A percentile compares a stretch with the other conserved stretches of the same genome.
Evolutionary conservation across 37 sponge, comb jelly and placozoan species (phyloP).

Genomic region (Diacarnus erythraeanus): DNA sequence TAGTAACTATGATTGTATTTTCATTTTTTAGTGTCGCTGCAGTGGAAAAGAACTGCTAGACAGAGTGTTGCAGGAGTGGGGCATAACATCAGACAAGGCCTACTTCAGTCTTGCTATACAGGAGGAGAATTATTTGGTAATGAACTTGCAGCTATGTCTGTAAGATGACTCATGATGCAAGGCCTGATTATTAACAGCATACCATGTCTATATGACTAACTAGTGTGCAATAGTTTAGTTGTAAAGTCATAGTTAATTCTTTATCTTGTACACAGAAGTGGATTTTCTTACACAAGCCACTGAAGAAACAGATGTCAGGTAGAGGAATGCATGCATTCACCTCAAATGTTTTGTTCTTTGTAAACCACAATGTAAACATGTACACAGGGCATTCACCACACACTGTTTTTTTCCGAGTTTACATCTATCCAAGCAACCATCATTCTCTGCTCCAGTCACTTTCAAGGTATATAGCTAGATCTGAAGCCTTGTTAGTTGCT

Average conservation of each 20-base stretch:
- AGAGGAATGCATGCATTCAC: not conserved
- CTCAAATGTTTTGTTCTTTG: not conserved
- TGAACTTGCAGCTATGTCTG: not conserved
- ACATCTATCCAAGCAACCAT: conserved; percentile 40
- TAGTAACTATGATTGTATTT: not conserved
- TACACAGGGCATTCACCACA: conserved; percentile 37
- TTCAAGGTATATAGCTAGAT: conserved; percentile 33
- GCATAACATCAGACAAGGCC: conserved; percentile 19
- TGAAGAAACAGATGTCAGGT: conserved; percentile 70
- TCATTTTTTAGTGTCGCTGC: not conserved
- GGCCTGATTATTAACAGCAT: not conserved
- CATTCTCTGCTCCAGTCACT: conserved; percentile 16
- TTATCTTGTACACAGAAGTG: conserved; percentile 36
- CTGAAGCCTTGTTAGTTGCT: too few relatives aligned
- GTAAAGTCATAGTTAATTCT: not conserved
- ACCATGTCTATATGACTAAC: too few relatives aligned
- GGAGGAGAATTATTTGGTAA: conserved; percentile 14
- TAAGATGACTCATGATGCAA: not conserved
- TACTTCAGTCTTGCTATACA: conserved; percentile 50
- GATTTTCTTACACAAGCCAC: conserved; percentile 47
- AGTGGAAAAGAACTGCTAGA: conserved; percentile 46
- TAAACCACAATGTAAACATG: not conserved
- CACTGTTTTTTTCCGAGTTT: conserved; percentile 24
- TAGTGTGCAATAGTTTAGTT: not conserved
- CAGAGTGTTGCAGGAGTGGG: conserved; percentile 5